These are phyloP conservation scores for Ericerus pela DNA, from an alignment of 1,140 invertebrate species.

Conservation along the genomic window DNA sequence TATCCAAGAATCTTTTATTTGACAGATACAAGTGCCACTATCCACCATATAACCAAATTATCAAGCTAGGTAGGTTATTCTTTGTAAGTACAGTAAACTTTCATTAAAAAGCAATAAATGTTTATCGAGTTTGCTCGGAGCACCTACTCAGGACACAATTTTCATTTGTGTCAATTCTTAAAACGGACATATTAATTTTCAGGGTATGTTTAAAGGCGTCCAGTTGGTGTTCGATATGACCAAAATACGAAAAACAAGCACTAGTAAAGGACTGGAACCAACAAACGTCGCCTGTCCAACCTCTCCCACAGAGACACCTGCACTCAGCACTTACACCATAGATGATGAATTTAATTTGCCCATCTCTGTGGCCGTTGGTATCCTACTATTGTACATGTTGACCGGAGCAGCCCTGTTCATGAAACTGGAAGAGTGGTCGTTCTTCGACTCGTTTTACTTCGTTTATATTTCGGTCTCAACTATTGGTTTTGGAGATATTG, in stretches of 20 bases:
- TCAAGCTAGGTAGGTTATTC: no score
- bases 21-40: no score
- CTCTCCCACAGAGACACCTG: constrained; percentile 45
- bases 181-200: constrained; percentile 12
- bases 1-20: no score
- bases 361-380: constrained; percentile 64
- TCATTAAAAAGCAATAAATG: background rate
- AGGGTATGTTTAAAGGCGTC: constrained; percentile 67
- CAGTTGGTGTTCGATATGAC: constrained; percentile 64
- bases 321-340: constrained; percentile 50
- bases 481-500: constrained; percentile 78
- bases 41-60: no score
- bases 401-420: constrained; percentile 63
- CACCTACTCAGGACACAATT: background rate
- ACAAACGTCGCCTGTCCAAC: constrained; percentile 7
- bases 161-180: background rate
- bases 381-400: constrained; percentile 71
- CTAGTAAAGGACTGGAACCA: constrained; percentile 38
- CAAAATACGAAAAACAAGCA: constrained; percentile 51
- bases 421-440: constrained; percentile 62
- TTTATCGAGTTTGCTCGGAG: background rate
- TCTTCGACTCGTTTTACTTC: constrained; percentile 84
- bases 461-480: constrained; percentile 90
- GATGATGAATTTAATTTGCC: constrained; percentile 90
- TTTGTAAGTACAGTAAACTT: background rate